phyloP scores from a whole-genome alignment of 1,140 invertebrate genomes.

The Xylocopa sonorina region DNA sequence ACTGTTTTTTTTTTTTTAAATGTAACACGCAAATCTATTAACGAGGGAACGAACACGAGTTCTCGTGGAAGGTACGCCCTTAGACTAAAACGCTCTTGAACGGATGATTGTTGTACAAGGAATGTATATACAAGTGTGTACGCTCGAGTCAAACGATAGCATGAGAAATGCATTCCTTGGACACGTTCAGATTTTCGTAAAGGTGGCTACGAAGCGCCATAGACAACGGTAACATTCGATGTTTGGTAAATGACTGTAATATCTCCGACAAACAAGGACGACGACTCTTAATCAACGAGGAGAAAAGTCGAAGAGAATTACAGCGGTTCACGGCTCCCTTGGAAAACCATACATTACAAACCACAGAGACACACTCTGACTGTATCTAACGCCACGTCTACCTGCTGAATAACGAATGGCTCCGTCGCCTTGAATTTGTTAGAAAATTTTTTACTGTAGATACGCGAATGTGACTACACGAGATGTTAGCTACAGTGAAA shows the following conservation, averaged over 20 bases:
- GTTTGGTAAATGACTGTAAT: background rate
- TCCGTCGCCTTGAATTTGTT: background rate
- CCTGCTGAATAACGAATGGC: conserved; percentile 12
- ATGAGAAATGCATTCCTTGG: background rate
- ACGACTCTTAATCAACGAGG: background rate
- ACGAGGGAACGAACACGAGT: conserved; percentile 22
- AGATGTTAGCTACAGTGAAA: background rate
- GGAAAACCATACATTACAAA: background rate
- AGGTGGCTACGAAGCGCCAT: background rate
- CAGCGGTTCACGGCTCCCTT: too few relatives aligned
- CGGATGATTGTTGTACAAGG: background rate
- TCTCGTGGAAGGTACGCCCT: conserved; percentile 30
- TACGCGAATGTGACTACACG: background rate
- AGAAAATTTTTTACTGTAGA: background rate
- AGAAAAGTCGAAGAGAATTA: conserved; percentile 8
- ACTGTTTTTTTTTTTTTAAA: background rate
- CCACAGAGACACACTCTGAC: background rate
- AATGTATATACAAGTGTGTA: background rate
- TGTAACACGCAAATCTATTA: conserved; percentile 11
- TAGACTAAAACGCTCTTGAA: conserved; percentile 6
- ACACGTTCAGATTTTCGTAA: background rate
- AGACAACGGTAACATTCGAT: conserved; percentile 3
- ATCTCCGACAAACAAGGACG: background rate
- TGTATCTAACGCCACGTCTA: background rate
- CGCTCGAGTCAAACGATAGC: background rate